A percentile compares a stretch with the other conserved stretches of the same genome.
phyloP scores from a whole-genome alignment of 2,888 invertebrate genomes.

The Drosophila mulleri region DNA sequence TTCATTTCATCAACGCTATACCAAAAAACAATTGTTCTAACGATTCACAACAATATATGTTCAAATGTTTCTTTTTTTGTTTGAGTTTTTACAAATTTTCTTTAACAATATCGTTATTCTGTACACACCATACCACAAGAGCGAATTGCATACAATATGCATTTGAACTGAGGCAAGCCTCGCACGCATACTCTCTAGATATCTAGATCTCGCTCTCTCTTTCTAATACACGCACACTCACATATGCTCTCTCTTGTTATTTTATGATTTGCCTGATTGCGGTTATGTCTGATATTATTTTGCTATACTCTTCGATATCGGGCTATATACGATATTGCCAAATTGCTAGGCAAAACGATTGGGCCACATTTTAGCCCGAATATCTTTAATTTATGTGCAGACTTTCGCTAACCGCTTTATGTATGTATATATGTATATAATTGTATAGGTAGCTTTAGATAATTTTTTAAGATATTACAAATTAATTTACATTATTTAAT shows the following conservation, averaged over 20 bases:
- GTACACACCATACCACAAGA: constrained; percentile 49
- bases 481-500: constrained; percentile 68
- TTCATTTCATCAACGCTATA: constrained; percentile 50
- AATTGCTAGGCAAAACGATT: constrained; percentile 17
- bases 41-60: constrained; percentile 72
- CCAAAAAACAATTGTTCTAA: constrained; percentile 76
- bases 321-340: constrained; percentile 18
- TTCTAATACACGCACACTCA: constrained; percentile 10
- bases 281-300: constrained; percentile 22
- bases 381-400: constrained; percentile 28
- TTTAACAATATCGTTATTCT: constrained; percentile 52
- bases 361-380: constrained; percentile 17
- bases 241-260: constrained; percentile 30
- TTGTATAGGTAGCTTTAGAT: constrained; percentile 60
- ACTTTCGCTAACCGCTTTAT: constrained; percentile 43
- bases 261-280: constrained; percentile 51
- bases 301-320: constrained; percentile 16
- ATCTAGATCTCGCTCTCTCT: neutral
- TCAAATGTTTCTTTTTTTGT: constrained; percentile 24
- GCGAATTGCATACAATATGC: constrained; percentile 25
- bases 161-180: constrained; percentile 2
- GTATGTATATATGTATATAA: constrained; percentile 48
- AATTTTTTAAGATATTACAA: constrained; percentile 58
- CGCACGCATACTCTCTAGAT: constrained; percentile 13
- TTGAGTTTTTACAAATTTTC: constrained; percentile 43